Evolutionary conservation across 1,140 invertebrate genomes (phyloP).

Genomic region (Trichoplusia ni): DNA sequence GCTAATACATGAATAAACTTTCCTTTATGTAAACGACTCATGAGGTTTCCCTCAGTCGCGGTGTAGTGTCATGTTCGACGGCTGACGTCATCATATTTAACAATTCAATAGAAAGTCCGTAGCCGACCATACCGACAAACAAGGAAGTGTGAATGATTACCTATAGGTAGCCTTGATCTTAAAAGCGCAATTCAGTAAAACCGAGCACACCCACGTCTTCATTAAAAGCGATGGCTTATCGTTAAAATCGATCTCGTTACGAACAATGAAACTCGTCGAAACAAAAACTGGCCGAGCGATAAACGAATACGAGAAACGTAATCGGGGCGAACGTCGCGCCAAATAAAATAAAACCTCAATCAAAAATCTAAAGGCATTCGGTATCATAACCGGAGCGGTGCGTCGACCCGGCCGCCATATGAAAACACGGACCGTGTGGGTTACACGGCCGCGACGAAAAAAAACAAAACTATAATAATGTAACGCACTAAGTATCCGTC

Average conservation of each 20-base stretch:
- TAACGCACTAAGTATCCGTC: constrained; percentile 78
- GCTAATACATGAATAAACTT: constrained; percentile 57
- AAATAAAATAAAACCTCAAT: constrained; percentile 78
- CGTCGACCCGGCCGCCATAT: constrained; percentile 70
- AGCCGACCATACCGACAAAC: constrained; percentile 29
- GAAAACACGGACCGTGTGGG: constrained; percentile 57
- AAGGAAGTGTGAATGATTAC: constrained; percentile 34
- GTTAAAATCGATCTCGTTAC: constrained; percentile 75
- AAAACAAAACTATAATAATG: constrained; percentile 76
- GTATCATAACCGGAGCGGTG: constrained; percentile 74
- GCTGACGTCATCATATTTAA: background rate
- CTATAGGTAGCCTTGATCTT: constrained; percentile 34
- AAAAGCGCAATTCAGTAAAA: constrained; percentile 34
- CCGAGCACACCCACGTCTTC: constrained; percentile 70
- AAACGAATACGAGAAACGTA: constrained; percentile 77
- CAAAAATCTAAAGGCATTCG: constrained; percentile 75
- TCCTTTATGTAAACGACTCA: constrained; percentile 43
- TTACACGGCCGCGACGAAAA: constrained; percentile 60
- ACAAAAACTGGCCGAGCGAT: constrained; percentile 71
- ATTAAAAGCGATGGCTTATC: constrained; percentile 72
- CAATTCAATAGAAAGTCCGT: background rate
- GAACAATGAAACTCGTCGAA: constrained; percentile 74
- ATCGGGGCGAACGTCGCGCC: constrained; percentile 63
- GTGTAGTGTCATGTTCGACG: background rate
- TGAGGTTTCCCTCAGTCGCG: background rate